Conservation (phyloP, 2,113 vertebrate species). For the Etia nguti region DNA sequence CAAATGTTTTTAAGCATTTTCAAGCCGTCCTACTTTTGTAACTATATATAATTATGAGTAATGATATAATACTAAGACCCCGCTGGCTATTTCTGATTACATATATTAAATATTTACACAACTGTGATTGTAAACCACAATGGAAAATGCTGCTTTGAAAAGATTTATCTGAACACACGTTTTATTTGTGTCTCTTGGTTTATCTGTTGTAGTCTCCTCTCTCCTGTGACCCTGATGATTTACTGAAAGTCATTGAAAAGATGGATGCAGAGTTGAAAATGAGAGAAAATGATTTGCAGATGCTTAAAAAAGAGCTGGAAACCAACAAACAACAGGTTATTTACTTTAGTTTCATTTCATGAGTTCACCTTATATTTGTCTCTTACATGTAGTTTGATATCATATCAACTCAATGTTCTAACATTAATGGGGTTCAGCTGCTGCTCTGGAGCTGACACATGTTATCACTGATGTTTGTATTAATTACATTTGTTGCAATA, state of each 20-base stretch:
- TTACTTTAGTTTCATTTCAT: neutral
- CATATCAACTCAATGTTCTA: fast-evolving
- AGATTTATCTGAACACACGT: fast-evolving
- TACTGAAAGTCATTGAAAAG: neutral
- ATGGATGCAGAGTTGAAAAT: neutral
- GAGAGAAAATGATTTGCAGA: fast-evolving
- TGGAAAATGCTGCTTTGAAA: neutral
- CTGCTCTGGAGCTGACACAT: neutral
- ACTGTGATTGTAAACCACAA: neutral
- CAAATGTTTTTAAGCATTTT: fast-evolving
- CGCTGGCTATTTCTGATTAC: fast-evolving
- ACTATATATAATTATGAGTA: neutral
- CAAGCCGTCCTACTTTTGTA: fast-evolving
- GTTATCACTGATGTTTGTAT: neutral
- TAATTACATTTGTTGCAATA: fast-evolving
- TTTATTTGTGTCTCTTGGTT: fast-evolving
- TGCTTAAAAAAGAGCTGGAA: fast-evolving
- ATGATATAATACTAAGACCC: fast-evolving
- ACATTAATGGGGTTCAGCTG: neutral
- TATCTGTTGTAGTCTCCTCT: neutral
- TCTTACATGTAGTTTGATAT: neutral
- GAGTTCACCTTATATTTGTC: fast-evolving
- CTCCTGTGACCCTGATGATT: fast-evolving
- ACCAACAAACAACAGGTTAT: fast-evolving
- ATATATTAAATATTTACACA: neutral